Base-by-base conservation (phyloP, 2,888 invertebrate species). In the Xylota segnis region DNA sequence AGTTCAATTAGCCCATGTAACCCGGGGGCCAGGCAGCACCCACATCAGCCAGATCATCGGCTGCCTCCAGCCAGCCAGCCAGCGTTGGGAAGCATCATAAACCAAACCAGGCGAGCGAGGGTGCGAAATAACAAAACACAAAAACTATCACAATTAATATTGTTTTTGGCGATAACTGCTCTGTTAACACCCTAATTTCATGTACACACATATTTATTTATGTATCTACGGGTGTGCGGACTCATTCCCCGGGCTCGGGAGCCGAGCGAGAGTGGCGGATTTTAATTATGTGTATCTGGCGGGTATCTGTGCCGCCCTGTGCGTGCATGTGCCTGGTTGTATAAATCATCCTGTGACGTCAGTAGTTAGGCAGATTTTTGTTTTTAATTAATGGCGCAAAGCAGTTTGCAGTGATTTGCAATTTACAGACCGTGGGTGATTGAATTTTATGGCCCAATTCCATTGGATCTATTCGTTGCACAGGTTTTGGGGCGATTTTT, bases 141-240 rank as follows among this genome's bases (percentile, higher is more conserved):
- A 63, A 40, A 56, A 63, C 78, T 79, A 72, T 78, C 72, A 56
- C 72, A 83, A 83, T 83, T 83, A 74, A 74, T 83, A 61, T 61
- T 83, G 83, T 78, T 68, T 78, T 37, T 56, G 74, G 74, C 61
- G 83, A 83, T 83, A 83, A 83, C 78, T 79, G 74, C 43, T 70
- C 74, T 74, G 78, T 83, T 83, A 58, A 78, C 78, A 74, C 72
- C 74, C 78, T 74, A 74, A 79, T 83, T 74, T 50, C n/a, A 59
- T 50, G 27, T 14, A 40, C n/a, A n/a, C 4, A 9, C 23, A 29
- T 43, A 27, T n/a, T 12, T 47, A 32, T 23, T 7, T 23, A 4
- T n/a, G 37, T 34, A n/a, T 58, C n/a, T 58, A 27, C n/a, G 50
- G 45, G 16, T 78, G 34, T 12, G 47, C 43, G 47, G 47, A 72